Evolutionary conservation across 2,797 vertebrate genomes (phyloP).

Genomic region (Darevskia mixta): DNA sequence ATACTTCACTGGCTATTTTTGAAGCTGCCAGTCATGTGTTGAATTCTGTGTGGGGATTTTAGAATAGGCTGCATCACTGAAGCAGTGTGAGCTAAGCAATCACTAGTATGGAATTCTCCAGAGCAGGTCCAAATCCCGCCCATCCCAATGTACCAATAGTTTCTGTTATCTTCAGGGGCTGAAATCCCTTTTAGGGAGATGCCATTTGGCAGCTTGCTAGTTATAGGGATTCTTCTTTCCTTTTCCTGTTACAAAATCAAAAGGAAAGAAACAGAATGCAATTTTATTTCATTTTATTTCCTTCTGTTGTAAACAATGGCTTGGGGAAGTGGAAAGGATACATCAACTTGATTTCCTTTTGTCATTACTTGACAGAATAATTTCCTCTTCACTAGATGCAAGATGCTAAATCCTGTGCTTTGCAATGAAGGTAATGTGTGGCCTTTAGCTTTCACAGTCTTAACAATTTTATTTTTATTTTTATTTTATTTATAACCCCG

Average conservation of each 20-base stretch:
- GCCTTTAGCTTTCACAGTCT: background rate
- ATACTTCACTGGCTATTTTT: background rate
- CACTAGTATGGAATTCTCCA: background rate
- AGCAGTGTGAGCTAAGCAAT: background rate
- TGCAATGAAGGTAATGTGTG: background rate
- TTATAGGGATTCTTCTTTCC: slow-evolving; percentile 18
- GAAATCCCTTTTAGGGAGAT: background rate
- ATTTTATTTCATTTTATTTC: background rate
- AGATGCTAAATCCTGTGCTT: background rate
- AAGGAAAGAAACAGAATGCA: background rate
- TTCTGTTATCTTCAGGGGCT: background rate
- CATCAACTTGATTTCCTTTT: background rate
- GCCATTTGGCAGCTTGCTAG: rapidly evolving
- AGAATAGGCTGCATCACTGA: background rate
- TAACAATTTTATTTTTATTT: no score
- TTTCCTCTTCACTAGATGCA: background rate
- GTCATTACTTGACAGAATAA: background rate
- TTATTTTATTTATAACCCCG: no score
- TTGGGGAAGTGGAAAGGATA: background rate
- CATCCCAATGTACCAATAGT: background rate
- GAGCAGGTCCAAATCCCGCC: background rate
- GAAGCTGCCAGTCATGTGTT: background rate
- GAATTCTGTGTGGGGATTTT: background rate
- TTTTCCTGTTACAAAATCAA: background rate
- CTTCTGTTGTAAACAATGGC: background rate